phyloP scores from a whole-genome alignment of 1,140 invertebrate species.

The Diorhabda carinulata region DNA sequence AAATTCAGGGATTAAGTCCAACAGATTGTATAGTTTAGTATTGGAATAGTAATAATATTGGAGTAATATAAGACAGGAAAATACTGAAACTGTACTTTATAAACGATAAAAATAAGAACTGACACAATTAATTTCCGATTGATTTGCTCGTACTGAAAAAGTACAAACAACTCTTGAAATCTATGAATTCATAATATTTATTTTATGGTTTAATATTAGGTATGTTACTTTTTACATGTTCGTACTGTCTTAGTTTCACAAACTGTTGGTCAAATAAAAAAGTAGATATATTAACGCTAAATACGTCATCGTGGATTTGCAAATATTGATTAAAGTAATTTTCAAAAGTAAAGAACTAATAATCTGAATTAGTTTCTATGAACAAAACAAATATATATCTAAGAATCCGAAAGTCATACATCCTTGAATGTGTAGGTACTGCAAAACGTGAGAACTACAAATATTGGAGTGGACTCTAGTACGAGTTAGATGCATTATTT shows the following conservation, averaged over 20 bases:
- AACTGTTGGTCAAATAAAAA: not conserved
- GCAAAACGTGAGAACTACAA: constrained; percentile 2
- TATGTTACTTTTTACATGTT: too few relatives aligned
- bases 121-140: too few relatives aligned
- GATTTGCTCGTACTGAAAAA: too few relatives aligned
- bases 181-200: too few relatives aligned
- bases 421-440: not conserved
- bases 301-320: not conserved
- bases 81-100: too few relatives aligned
- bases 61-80: too few relatives aligned
- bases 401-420: not conserved
- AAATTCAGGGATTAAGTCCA: too few relatives aligned
- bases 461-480: not conserved
- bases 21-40: too few relatives aligned
- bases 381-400: constrained; percentile 1
- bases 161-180: too few relatives aligned
- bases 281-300: not conserved
- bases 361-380: constrained; percentile 2
- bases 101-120: too few relatives aligned
- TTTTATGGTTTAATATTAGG: too few relatives aligned
- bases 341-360: not conserved
- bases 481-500: not conserved
- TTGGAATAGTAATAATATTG: too few relatives aligned
- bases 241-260: not conserved
- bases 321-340: constrained; percentile 1